A percentile compares a stretch with the other conserved stretches of the same genome.
Conservation (phyloP, 1,140 invertebrate species). For the Lepidurus arcticus region DNA sequence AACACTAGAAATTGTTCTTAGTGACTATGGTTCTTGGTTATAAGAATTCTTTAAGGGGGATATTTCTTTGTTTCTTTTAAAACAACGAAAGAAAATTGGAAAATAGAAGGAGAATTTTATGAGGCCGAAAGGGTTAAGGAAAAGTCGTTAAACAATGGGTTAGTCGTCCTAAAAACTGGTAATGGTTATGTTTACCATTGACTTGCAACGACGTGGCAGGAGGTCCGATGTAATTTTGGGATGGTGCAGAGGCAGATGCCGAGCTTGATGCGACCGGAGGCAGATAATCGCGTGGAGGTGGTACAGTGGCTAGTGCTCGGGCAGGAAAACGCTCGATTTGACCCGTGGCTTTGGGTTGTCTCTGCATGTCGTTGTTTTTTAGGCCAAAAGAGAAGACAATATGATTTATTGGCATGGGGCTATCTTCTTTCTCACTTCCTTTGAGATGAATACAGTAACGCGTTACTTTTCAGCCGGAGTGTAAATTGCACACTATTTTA, state of each 20-base stretch:
- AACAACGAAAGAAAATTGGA: background rate
- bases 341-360: background rate
- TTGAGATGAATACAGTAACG: no score
- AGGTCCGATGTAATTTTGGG: conserved; percentile 14
- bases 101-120: background rate
- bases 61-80: background rate
- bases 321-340: conserved; percentile 21
- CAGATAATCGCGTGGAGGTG: background rate
- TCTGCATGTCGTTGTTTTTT: background rate
- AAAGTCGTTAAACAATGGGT: conserved; percentile 6
- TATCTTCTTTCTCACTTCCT: no score
- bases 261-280: background rate
- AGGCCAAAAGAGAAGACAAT: background rate
- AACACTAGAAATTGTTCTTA: no score
- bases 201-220: conserved; percentile 6
- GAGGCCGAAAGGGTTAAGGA: background rate
- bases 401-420: no score
- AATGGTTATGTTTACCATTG: conserved; percentile 7
- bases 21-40: no score
- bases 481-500: no score
- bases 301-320: background rate
- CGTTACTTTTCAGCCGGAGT: no score
- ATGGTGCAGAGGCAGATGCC: background rate
- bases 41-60: no score
- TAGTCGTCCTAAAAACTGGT: background rate